Conservation (phyloP, 1,140 invertebrate species). For the Plectrocnemia conspersa region DNA sequence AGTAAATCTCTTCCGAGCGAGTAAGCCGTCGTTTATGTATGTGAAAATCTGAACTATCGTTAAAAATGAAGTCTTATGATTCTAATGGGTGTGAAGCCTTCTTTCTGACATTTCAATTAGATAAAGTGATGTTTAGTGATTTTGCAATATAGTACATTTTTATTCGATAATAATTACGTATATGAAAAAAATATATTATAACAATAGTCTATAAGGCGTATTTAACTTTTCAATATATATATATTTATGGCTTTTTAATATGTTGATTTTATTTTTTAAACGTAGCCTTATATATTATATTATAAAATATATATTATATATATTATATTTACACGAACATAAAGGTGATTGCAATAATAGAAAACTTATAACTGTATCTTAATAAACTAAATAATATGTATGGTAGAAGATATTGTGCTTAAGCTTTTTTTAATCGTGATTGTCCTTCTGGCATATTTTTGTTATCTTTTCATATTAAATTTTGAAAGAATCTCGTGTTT, state of each 20-base stretch:
- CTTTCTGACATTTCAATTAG: slow-evolving; percentile 37
- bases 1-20: background rate
- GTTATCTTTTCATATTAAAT: background rate
- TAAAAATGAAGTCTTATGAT: slow-evolving; percentile 33
- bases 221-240: slow-evolving; percentile 34
- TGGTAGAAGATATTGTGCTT: slow-evolving; percentile 20
- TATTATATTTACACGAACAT: slow-evolving; percentile 25
- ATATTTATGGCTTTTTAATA: too few relatives aligned
- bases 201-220: slow-evolving; percentile 33
- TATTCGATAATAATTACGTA: slow-evolving; percentile 33
- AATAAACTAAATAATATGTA: slow-evolving; percentile 15
- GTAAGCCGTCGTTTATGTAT: too few relatives aligned
- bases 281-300: too few relatives aligned
- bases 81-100: slow-evolving; percentile 33
- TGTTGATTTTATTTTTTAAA: too few relatives aligned
- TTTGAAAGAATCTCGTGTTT: too few relatives aligned
- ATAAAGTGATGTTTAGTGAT: slow-evolving; percentile 36
- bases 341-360: slow-evolving; percentile 37
- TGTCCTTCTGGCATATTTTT: slow-evolving; percentile 1
- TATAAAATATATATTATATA: slow-evolving; percentile 8
- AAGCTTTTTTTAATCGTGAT: slow-evolving; percentile 25
- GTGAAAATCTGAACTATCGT: too few relatives aligned
- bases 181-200: slow-evolving; percentile 27
- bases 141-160: slow-evolving; percentile 36
- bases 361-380: slow-evolving; percentile 29